phyloP scores from a whole-genome alignment of 2,888 invertebrate genomes.

The Metacarcinus magister region DNA sequence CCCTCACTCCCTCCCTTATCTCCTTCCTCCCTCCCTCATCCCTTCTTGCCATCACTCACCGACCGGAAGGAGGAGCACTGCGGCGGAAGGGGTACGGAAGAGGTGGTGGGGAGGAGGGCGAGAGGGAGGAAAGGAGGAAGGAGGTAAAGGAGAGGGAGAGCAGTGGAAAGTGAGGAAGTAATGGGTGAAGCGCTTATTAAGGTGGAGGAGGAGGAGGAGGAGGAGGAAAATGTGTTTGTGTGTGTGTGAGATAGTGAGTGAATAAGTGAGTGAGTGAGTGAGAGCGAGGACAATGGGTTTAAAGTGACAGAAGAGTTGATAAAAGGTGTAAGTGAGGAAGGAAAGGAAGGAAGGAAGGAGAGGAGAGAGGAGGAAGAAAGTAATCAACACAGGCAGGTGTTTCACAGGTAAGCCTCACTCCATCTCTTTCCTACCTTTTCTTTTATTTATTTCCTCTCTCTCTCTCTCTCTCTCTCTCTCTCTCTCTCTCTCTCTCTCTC shows the following conservation, averaged over 20 bases:
- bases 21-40: background rate
- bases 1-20: background rate
- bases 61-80: background rate
- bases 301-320: no score
- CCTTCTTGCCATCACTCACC: background rate
- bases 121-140: background rate
- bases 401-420: background rate
- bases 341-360: background rate
- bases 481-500: background rate
- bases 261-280: background rate
- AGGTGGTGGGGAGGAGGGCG: background rate
- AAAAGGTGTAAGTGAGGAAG: background rate
- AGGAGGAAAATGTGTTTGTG: background rate
- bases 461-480: conserved; percentile 27
- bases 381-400: background rate
- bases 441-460: background rate
- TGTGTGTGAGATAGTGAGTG: background rate
- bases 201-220: background rate
- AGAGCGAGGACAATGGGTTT: background rate
- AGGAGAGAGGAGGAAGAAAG: background rate
- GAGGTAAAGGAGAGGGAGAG: background rate
- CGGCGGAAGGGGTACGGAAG: background rate
- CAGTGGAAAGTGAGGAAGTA: background rate
- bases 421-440: background rate
- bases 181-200: background rate